Conservation (phyloP, 2,113 vertebrate species). For the Prunella himalayana region DNA sequence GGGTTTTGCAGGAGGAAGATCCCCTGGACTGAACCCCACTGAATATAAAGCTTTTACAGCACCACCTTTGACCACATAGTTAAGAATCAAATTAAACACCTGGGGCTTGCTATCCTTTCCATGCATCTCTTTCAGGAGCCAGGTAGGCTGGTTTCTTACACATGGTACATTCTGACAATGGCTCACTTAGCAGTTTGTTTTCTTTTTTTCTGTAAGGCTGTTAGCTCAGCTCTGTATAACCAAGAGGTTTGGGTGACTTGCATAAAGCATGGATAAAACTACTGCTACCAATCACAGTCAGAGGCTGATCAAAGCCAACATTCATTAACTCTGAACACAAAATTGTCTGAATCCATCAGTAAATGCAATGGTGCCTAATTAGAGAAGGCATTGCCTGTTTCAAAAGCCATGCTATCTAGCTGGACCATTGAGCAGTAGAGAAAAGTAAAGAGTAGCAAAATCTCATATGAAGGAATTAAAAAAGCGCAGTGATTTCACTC, state of each 20-base stretch:
- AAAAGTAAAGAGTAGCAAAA: constrained; percentile 45
- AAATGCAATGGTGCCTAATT: constrained; percentile 50
- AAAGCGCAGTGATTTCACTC: constrained; percentile 56
- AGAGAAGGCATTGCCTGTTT: constrained; percentile 46
- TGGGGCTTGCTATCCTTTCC: background rate
- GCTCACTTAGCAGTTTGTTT: background rate
- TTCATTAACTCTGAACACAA: constrained; percentile 64
- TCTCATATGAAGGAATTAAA: constrained; percentile 47
- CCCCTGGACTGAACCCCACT: background rate
- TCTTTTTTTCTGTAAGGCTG: background rate
- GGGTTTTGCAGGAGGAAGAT: background rate
- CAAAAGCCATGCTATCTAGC: constrained; percentile 53
- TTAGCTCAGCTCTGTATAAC: background rate
- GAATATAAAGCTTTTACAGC: background rate
- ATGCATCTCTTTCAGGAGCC: background rate
- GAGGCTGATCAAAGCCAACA: constrained; percentile 59
- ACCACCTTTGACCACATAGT: background rate
- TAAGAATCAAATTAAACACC: background rate
- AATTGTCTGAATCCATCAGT: constrained; percentile 63
- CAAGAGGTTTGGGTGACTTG: constrained; percentile 41
- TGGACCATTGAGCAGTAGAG: constrained; percentile 50
- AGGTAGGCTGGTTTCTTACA: background rate
- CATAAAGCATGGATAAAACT: constrained; percentile 22
- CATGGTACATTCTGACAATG: background rate
- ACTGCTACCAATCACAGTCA: constrained; percentile 40